Evolutionary conservation across 2,113 vertebrate genomes (phyloP).

Genomic region (Rhinoderma darwinii): DNA sequence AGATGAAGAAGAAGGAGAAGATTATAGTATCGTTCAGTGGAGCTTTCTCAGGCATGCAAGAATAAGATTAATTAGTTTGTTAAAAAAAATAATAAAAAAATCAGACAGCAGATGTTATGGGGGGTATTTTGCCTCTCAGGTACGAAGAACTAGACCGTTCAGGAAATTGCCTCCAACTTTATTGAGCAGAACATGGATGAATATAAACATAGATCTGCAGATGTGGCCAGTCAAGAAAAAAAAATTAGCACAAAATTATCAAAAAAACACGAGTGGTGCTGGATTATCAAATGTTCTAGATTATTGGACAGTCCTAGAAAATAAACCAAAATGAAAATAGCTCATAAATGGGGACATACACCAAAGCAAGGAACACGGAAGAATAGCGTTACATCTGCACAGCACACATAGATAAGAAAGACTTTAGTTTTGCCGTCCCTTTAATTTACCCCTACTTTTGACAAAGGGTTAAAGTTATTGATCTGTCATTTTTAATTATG

Average conservation of each 20-base stretch:
- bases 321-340: too few species aligned
- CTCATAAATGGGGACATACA: too few species aligned
- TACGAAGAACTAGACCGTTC: background rate
- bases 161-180: background rate
- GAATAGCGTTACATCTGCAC: too few species aligned
- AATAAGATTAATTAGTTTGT: slow-evolving; percentile 50
- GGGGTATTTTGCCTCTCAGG: slow-evolving; percentile 13
- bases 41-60: background rate
- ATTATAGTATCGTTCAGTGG: background rate
- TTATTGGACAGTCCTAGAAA: too few species aligned
- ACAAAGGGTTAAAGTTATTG: too few species aligned
- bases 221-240: background rate
- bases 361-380: too few species aligned
- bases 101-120: slow-evolving; percentile 40
- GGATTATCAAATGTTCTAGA: background rate
- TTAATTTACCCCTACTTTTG: too few species aligned
- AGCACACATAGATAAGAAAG: too few species aligned
- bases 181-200: background rate
- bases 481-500: too few species aligned
- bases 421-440: too few species aligned
- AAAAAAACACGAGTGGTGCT: background rate
- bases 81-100: slow-evolving; percentile 9
- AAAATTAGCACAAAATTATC: background rate
- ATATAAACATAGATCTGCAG: background rate
- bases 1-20: slow-evolving; percentile 20